Evolutionary conservation across 2,797 vertebrate genomes (phyloP), one percentile per base, ranked within the genome.

Genomic region (Labroides dimidiatus): DNA sequence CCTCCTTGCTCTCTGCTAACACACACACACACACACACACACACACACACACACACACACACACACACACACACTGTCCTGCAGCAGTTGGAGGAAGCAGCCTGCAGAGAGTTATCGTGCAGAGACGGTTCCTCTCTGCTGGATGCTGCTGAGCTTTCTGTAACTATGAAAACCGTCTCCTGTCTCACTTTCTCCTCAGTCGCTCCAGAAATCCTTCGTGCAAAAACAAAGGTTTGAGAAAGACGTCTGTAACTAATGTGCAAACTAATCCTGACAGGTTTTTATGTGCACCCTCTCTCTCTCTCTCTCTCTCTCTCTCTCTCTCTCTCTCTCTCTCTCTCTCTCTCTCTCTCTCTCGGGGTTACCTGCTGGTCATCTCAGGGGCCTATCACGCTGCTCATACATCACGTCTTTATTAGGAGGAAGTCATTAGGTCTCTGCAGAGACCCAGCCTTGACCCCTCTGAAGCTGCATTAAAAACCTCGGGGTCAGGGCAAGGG

Each of bases 371-470:
- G 90, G 90, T 91, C 87, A 92, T 76, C 71, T 71, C 79, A 87
- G 80, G 72, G 80, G 77, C 88, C 66, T 75, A 90, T 92, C 86
- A 77, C 78, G 77, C 66, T 70, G 10, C 77, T 89, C 91, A 93
- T 94, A 93, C 82, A 94, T 94, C 92, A 94, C 70, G 73, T 77
- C 90, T 91, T 92, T 94, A 93, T 93, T 93, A 90, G 89, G 87
- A 92, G 92, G 93, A 94, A 94, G 94, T 93, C 90, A 93, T 94
- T 93, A 93, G 76, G 85, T 87, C 82, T 69, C 80, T 51, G 78
- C 54, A 7, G 76, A 21, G 89, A 91, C 90, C 93, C 89, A 91
- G 93, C 93, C 93, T 94, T 95, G 93, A 94, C 92, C 93, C 78
- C 20, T 17, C 77, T 37, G 39, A 74, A 77, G 84, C 87, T 83